Conservation (phyloP, 2,797 vertebrate genomes). For the Acomys russatus region DNA sequence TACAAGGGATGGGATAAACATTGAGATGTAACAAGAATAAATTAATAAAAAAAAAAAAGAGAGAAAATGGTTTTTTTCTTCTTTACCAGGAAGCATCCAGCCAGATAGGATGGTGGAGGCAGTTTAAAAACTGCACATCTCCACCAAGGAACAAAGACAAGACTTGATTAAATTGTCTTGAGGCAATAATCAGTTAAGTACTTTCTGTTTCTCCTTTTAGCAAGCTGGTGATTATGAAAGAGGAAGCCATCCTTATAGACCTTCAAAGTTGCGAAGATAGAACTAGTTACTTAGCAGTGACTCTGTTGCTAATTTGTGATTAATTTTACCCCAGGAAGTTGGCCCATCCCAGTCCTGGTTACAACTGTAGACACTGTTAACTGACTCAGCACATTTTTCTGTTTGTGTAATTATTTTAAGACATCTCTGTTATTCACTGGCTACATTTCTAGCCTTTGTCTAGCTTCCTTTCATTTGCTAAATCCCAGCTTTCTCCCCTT, state of each 20-base stretch:
- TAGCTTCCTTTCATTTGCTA: neutral
- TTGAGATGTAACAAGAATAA: no score
- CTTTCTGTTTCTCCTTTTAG: neutral
- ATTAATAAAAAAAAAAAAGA: no score
- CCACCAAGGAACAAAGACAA: neutral
- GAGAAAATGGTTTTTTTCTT: neutral
- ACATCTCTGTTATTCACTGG: neutral
- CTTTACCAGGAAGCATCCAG: neutral
- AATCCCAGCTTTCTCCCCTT: neutral
- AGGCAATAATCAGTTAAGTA: neutral
- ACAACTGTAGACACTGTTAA: neutral
- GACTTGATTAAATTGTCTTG: neutral
- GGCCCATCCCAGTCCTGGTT: neutral
- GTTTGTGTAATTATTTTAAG: neutral
- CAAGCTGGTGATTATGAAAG: neutral
- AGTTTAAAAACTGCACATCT: neutral
- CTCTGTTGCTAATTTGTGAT: conserved; percentile 37
- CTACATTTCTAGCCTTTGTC: neutral
- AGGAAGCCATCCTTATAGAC: neutral
- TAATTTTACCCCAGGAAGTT: conserved; percentile 5
- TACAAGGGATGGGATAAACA: no score
- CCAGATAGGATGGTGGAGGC: neutral
- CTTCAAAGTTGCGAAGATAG: neutral
- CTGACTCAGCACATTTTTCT: neutral
- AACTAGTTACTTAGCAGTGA: neutral